Conservation (phyloP, 92 coral and sea anemone species). For the Pocillopora grandis region DNA sequence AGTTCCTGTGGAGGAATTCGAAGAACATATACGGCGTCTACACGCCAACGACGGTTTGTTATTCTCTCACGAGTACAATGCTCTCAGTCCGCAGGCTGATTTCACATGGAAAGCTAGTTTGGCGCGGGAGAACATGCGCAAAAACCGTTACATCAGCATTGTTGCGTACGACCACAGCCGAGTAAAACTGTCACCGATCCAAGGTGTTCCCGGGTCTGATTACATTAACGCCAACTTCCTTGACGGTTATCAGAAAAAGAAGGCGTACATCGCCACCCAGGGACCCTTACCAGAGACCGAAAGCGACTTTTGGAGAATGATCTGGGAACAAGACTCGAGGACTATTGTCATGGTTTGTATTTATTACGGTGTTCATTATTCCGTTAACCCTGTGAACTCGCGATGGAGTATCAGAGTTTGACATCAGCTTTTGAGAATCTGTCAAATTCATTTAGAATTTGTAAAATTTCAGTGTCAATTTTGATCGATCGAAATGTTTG, state of each 20-base stretch:
- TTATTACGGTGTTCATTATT: not conserved
- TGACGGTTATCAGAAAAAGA: conserved; percentile 77
- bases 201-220: conserved; percentile 65
- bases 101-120: conserved; percentile 72
- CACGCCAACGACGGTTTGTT: conserved; percentile 75
- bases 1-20: conserved; percentile 68
- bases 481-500: no score
- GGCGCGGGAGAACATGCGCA: conserved; percentile 62
- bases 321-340: conserved; percentile 85
- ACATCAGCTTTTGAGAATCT: no score
- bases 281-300: conserved; percentile 93
- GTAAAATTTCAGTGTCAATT: no score
- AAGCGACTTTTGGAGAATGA: conserved; percentile 96
- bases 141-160: conserved; percentile 87
- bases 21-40: conserved; percentile 71
- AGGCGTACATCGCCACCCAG: conserved; percentile 90
- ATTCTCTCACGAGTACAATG: conserved; percentile 80
- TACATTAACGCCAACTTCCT: conserved; percentile 91
- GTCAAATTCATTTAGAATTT: no score
- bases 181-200: conserved; percentile 49
- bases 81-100: conserved; percentile 54
- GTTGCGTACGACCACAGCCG: conserved; percentile 87
- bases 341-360: conserved; percentile 85
- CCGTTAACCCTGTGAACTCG: not conserved
- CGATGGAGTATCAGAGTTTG: no score